Evolutionary conservation across 2,113 vertebrate genomes (phyloP).

Genomic region (Pica pica): DNA sequence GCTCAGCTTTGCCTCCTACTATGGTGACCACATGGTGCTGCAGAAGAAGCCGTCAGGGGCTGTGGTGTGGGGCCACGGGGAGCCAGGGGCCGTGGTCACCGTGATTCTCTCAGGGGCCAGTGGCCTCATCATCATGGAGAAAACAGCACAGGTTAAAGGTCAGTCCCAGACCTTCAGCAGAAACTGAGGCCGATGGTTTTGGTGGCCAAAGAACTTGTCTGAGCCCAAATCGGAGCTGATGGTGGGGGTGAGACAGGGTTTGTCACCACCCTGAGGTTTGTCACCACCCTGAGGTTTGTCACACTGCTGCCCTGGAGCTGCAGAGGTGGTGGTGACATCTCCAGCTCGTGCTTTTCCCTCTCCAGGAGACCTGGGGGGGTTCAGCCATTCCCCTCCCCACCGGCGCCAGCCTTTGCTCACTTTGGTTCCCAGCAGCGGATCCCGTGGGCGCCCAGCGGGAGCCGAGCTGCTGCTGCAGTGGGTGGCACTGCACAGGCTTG

Average conservation of each 20-base stretch:
- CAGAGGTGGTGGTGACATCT: not conserved
- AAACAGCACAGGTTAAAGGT: conserved; percentile 57
- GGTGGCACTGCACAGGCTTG: not conserved
- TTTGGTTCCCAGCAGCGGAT: not conserved
- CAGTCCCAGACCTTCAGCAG: not conserved
- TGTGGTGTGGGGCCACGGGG: conserved; percentile 83
- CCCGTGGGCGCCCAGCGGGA: not conserved
- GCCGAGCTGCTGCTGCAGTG: not conserved
- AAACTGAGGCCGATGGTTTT: fast-evolving
- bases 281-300: too few species aligned
- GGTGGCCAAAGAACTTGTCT: not conserved
- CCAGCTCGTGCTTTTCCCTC: not conserved
- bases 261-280: not conserved
- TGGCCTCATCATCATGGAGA: not conserved
- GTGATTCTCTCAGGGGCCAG: conserved; percentile 49
- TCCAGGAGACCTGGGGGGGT: not conserved
- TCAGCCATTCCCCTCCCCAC: not conserved
- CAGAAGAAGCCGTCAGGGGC: conserved; percentile 83
- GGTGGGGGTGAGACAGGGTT: not conserved
- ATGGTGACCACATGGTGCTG: conserved; percentile 85
- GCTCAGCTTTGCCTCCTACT: conserved; percentile 84
- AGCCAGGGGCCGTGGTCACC: conserved; percentile 40
- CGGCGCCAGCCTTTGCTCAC: not conserved
- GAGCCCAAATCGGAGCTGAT: fast-evolving
- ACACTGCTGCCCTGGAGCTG: not conserved